Conservation (phyloP, 2,888 invertebrate species). For the Philaethria dido region DNA sequence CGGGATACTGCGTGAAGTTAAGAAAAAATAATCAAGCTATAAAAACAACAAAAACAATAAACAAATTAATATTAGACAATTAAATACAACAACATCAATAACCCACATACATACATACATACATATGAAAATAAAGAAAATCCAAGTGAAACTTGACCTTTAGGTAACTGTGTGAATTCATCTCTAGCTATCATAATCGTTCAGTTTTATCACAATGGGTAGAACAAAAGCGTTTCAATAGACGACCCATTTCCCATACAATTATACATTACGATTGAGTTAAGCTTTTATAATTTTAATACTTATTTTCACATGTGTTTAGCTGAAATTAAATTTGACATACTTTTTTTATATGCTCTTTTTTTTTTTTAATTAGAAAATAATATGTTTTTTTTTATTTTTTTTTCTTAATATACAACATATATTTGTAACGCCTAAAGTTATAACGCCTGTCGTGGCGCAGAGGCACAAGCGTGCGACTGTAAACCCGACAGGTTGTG, state of each 20-base stretch:
- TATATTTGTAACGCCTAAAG: too few relatives aligned
- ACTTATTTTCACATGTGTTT: not conserved
- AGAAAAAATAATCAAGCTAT: too few relatives aligned
- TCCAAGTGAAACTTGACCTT: slow-evolving; percentile 22
- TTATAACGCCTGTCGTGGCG: too few relatives aligned
- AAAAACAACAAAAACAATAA: too few relatives aligned
- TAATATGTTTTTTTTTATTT: too few relatives aligned
- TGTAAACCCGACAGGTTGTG: too few relatives aligned
- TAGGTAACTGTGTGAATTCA: slow-evolving; percentile 21
- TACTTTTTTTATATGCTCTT: not conserved
- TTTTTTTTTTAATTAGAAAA: not conserved
- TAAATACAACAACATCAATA: not conserved
- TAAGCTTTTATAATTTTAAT: slow-evolving; percentile 13
- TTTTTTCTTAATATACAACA: too few relatives aligned
- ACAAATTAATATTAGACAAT: not conserved
- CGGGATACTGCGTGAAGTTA: too few relatives aligned
- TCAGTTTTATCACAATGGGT: slow-evolving; percentile 22
- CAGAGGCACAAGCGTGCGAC: too few relatives aligned
- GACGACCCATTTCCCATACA: slow-evolving; percentile 36
- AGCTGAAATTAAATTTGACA: not conserved
- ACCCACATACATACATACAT: not conserved
- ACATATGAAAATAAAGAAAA: slow-evolving; percentile 5
- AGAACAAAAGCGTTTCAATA: slow-evolving; percentile 32
- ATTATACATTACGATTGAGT: slow-evolving; percentile 27
- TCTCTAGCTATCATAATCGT: slow-evolving; percentile 27